Base-by-base conservation (phyloP, 1,140 invertebrate genomes). In the Pachyrhynchus sulphureomaculatus region DNA sequence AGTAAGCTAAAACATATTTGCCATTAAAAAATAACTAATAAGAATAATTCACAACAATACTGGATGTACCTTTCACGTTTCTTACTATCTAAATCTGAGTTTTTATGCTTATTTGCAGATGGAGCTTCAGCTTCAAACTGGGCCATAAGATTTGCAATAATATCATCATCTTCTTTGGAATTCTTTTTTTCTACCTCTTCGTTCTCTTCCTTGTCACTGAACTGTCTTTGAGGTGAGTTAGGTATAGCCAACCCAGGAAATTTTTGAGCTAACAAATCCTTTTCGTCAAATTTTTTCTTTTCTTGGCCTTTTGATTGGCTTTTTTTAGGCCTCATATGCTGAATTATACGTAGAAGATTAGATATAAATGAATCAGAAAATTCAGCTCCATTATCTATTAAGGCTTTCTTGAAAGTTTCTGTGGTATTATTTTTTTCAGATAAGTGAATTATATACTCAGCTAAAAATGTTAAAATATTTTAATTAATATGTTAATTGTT, bases 361-460 rank as follows among this genome's bases (percentile, higher is more conserved):
- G 90, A 87, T 57, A 93, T 88, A 71, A 99, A 90, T 0, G 95
- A 97, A 75, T 99, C 96, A 0, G 91, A 90, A 76, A 95, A 94
- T 76, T 96, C 93, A 1, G 94, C 94, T 57, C 92, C 95, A 90
- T 95, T 96, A 79, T 96, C 88, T 1, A 86, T 67, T 4, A 99
- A 78, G 0, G 86, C 89, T 75, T 88, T 89, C 71, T 95, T 96
- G 73, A 98, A 98, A 2, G 79, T 78, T 9, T 95, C 91, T 78
- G 95, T 91, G 2, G 86, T 89, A 33, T 85, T 82, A 79, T 95
- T 91, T 76, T 94, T 89, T 60, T 95, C 89, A 2, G 95, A 92
- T 62, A 99, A 81, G 72, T 92, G 86, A 67, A 99, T 98, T 8
- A 99, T 93, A 74, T 94, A 98, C 80, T 99, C 96, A 59, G 96